phyloP scores from a whole-genome alignment of 2,888 invertebrate species.

The Ennomos fuscantarius region DNA sequence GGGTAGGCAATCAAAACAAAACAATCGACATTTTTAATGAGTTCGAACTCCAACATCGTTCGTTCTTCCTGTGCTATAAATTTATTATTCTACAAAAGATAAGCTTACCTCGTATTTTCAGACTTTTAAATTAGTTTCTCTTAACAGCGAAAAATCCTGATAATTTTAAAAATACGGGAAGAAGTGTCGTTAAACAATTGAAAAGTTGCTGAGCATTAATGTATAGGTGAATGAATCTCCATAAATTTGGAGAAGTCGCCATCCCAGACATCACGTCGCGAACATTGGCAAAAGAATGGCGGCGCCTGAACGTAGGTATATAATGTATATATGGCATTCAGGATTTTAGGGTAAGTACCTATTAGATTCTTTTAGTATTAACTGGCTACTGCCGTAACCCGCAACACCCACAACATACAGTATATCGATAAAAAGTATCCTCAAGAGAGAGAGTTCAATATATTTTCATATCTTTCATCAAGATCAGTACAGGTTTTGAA shows the following conservation, averaged over 20 bases:
- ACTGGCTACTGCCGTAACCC: too few species aligned
- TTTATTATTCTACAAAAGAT: conserved; percentile 1
- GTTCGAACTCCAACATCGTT: too few species aligned
- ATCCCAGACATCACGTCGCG: conserved; percentile 7
- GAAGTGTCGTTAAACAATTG: conserved; percentile 39
- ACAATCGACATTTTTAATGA: too few species aligned
- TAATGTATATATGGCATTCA: conserved; percentile 8
- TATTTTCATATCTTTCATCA: too few species aligned
- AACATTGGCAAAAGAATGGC: conserved; percentile 14
- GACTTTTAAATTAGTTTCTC: conserved; percentile 30
- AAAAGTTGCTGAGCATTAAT: conserved; percentile 29
- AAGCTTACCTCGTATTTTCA: conserved; percentile 15
- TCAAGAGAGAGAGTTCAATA: too few species aligned
- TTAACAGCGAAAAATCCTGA: conserved; percentile 7
- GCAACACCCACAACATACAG: too few species aligned
- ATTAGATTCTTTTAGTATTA: too few species aligned
- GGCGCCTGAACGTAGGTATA: not conserved
- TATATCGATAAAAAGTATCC: too few species aligned
- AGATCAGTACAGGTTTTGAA: too few species aligned
- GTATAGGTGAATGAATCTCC: conserved; percentile 23
- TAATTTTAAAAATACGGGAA: conserved; percentile 27
- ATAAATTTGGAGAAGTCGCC: conserved; percentile 15
- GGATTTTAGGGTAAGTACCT: not conserved
- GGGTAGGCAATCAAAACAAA: too few species aligned
- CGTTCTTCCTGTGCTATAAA: not conserved